Evolutionary conservation across 2,888 invertebrate species (phyloP), one percentile per base, ranked within the genome.

Genomic region (Drosophila monieri): DNA sequence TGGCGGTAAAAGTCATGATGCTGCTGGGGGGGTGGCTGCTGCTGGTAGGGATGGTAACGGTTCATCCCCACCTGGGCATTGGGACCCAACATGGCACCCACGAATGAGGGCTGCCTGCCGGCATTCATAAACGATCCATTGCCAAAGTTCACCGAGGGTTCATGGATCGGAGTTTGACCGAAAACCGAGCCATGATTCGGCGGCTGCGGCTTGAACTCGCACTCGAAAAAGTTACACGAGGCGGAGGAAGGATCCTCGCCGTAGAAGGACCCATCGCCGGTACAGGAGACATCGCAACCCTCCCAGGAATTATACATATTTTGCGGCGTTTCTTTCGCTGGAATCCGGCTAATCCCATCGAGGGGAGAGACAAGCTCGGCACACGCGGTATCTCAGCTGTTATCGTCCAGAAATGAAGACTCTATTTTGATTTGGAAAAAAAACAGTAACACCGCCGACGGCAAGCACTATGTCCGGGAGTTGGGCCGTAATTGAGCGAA

Each of bases 401-500:
- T 64, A 64, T 21, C 49, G 27, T 15, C n/a, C 8, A 6, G 32
- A 39, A 23, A 15, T 8, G 30, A 41, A 30, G 53, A 25, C 52
- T 41, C 18, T 52, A 21, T 51, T 57, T 51, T 41, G 57, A 64
- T 64, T 64, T 46, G 15, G 35, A 64, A 1, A 18, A 18, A 18
- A 18, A 18, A 18, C 18, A 18, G 18, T 18, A 18, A 30, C 12
- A 23, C 14, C 6, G 18, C 21, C 37, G 14, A 25, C 27, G 47
- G n/a, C 44, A 59, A 74, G 74, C 74, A 67, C 58, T 54, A 72
- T 72, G 66, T 48, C 64, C 71, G 64, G 70, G 59, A 64, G 62
- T 72, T 66, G 56, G 70, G 74, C 76, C 73, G 60, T 52, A 88
- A 89, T 85, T 81, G 80, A 88, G 76, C 87, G 72, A 80, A 80